Conservation (phyloP, 2,888 invertebrate genomes). For the Seira ritae region DNA sequence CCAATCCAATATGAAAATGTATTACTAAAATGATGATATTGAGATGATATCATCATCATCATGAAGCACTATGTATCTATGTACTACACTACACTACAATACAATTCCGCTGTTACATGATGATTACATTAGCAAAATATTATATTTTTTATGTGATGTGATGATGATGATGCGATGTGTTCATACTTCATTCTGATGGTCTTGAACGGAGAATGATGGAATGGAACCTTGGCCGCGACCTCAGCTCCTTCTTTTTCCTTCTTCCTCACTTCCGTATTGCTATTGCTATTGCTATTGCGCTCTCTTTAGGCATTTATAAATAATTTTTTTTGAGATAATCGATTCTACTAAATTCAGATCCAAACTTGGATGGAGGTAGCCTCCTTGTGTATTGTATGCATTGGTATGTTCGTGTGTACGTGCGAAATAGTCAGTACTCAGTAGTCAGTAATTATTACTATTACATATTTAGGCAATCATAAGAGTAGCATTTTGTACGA, state of each 20-base stretch:
- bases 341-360: too few species aligned
- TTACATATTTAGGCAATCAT: background rate
- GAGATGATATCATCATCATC: background rate
- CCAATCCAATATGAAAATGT: too few species aligned
- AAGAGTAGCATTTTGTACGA: background rate
- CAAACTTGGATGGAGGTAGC: too few species aligned
- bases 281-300: slow-evolving; percentile 6
- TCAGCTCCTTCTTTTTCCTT: slow-evolving; percentile 71
- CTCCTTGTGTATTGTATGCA: background rate
- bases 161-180: slow-evolving; percentile 46
- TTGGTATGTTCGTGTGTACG: background rate
- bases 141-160: slow-evolving; percentile 20
- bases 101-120: slow-evolving; percentile 37
- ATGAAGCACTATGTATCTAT: background rate
- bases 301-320: too few species aligned
- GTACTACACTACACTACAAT: slow-evolving; percentile 29
- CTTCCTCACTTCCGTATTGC: slow-evolving; percentile 72
- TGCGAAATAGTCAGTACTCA: background rate
- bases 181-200: slow-evolving; percentile 42
- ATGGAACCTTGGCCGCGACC: slow-evolving; percentile 73
- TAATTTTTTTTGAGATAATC: too few species aligned
- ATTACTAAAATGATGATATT: background rate
- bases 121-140: slow-evolving; percentile 58
- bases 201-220: slow-evolving; percentile 63
- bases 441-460: background rate